These are phyloP conservation scores for Sepiola atlantica DNA, from an alignment of 2,888 invertebrate species.

Conservation along the genomic window DNA sequence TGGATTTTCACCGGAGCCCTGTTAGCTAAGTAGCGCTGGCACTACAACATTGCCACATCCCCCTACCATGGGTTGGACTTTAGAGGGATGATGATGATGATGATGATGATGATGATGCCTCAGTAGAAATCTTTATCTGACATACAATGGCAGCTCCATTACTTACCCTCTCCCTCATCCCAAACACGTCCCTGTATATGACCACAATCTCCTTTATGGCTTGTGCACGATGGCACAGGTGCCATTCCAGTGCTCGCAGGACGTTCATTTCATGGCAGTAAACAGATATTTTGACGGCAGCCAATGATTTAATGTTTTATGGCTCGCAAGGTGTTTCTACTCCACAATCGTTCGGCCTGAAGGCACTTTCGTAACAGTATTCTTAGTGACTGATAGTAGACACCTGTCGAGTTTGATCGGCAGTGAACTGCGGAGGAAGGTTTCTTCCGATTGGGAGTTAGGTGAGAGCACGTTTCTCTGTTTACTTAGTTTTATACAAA, in stretches of 20 bases:
- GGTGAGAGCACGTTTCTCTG: no score
- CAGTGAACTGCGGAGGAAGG: background rate
- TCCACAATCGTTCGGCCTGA: background rate
- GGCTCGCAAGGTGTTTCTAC: background rate
- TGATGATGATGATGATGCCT: background rate
- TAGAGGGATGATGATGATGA: no score
- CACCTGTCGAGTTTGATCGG: slow-evolving; percentile 6
- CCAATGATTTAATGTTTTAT: background rate
- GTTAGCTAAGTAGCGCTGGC: no score
- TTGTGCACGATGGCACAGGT: background rate
- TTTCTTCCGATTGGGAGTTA: no score
- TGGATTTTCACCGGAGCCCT: no score
- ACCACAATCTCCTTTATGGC: background rate
- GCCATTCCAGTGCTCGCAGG: background rate
- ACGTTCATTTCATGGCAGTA: background rate
- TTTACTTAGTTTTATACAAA: no score
- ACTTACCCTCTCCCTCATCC: background rate
- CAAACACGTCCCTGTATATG: background rate
- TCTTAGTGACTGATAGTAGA: slow-evolving; percentile 32
- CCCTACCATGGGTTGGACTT: no score
- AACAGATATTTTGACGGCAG: background rate
- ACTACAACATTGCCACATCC: no score
- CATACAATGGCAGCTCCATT: background rate
- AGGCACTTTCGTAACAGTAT: background rate
- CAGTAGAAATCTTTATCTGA: background rate